phyloP scores from a whole-genome alignment of 1,140 invertebrate species.

The Tetramorium parvispinum region DNA sequence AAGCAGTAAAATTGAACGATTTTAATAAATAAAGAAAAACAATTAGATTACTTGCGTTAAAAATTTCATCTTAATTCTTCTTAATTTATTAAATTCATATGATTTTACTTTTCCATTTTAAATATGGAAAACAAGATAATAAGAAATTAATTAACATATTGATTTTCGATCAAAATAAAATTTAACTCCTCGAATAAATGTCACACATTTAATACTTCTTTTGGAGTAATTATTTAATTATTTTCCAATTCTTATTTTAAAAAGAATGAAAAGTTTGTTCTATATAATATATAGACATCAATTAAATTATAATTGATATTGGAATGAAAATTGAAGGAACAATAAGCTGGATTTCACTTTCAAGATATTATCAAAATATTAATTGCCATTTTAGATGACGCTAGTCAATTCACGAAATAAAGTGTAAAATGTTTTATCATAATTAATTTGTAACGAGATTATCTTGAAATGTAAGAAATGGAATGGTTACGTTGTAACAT shows the following conservation, averaged over 20 bases:
- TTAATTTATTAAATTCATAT: background rate
- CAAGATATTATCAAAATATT: constrained; percentile 6
- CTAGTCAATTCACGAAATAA: background rate
- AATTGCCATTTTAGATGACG: background rate
- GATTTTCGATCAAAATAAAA: background rate
- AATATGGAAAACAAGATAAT: background rate
- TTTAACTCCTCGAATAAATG: background rate
- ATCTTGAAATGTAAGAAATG: background rate
- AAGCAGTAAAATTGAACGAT: background rate
- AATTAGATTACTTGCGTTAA: background rate
- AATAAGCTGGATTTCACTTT: background rate
- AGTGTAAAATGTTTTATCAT: background rate
- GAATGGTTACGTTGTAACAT: background rate
- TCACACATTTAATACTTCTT: background rate
- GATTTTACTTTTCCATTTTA: background rate
- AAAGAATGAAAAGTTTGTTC: background rate
- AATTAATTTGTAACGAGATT: background rate
- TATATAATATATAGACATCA: background rate
- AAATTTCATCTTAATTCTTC: background rate
- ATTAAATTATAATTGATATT: background rate
- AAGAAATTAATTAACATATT: background rate
- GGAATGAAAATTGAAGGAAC: background rate
- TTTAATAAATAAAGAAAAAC: background rate
- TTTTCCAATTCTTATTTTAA: background rate
- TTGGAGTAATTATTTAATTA: background rate